Evolutionary conservation across 1,140 invertebrate genomes (phyloP).

Genomic region (Thaumatotibia leucotreta): DNA sequence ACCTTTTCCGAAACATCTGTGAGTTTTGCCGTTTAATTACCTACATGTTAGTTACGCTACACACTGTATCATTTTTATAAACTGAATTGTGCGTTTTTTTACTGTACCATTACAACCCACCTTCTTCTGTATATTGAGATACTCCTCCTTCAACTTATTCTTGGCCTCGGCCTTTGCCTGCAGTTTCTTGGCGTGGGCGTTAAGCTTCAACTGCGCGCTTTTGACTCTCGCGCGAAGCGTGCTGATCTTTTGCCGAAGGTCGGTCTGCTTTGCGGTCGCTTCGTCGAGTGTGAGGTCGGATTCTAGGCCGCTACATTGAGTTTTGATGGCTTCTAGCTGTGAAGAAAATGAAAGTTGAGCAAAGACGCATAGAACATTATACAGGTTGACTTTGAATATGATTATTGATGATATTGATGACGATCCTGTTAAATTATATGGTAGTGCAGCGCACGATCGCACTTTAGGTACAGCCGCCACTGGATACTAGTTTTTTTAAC

Average conservation of each 20-base stretch:
- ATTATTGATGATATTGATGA: too few relatives aligned
- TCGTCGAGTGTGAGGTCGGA: slow-evolving; percentile 76
- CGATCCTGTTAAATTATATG: too few relatives aligned
- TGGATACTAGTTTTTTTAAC: too few relatives aligned
- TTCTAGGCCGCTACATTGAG: slow-evolving; percentile 53
- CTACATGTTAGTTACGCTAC: too few relatives aligned
- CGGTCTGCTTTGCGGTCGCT: slow-evolving; percentile 77
- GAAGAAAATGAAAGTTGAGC: background rate
- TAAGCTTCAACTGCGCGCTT: slow-evolving; percentile 74
- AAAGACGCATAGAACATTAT: background rate
- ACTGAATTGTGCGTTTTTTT: too few relatives aligned
- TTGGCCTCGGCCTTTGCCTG: slow-evolving; percentile 75
- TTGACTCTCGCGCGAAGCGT: slow-evolving; percentile 75
- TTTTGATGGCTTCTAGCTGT: slow-evolving; percentile 57
- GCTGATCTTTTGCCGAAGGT: slow-evolving; percentile 74
- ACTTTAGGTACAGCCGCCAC: too few relatives aligned
- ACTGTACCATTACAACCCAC: slow-evolving; percentile 27
- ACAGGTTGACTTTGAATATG: background rate
- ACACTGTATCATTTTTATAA: too few relatives aligned
- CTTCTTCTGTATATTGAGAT: slow-evolving; percentile 77
- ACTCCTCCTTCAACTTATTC: slow-evolving; percentile 78
- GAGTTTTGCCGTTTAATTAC: too few relatives aligned
- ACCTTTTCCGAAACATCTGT: too few relatives aligned
- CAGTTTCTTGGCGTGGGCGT: slow-evolving; percentile 77
- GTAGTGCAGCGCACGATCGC: too few relatives aligned